Percentiles rank a stretch among this genome's conserved stretches.
Evolutionary conservation across 2,797 vertebrate species (phyloP).

Genomic region (Hemitrygon akajei): DNA sequence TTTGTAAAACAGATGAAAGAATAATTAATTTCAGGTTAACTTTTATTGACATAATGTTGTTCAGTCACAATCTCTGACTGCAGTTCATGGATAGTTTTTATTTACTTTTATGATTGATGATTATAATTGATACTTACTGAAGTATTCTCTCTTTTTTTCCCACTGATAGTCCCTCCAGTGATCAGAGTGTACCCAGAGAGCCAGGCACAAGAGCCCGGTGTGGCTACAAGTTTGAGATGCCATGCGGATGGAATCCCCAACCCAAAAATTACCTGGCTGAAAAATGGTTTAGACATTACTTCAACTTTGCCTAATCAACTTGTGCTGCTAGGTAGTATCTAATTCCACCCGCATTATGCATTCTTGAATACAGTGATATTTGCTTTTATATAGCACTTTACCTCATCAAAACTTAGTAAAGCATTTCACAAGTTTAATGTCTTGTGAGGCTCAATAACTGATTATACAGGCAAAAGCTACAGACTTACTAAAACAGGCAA

Average conservation of each 20-base stretch:
- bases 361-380: not conserved
- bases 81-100: not conserved
- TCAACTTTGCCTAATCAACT: slow-evolving; percentile 78
- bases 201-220: slow-evolving; percentile 88
- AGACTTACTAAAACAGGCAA: not conserved
- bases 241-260: slow-evolving; percentile 88
- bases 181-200: slow-evolving; percentile 91
- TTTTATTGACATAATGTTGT: not conserved
- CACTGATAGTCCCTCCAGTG: slow-evolving; percentile 79
- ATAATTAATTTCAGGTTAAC: not conserved
- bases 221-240: slow-evolving; percentile 80
- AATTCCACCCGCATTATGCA: not conserved
- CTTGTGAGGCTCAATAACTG: not conserved
- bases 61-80: not conserved
- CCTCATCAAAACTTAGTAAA: not conserved
- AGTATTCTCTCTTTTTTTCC: slow-evolving; percentile 31
- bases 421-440: not conserved
- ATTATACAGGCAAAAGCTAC: not conserved
- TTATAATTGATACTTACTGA: not conserved
- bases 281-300: slow-evolving; percentile 82
- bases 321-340: slow-evolving; percentile 71
- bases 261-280: slow-evolving; percentile 86
- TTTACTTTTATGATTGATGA: not conserved
- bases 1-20: not conserved
- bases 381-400: slow-evolving; percentile 4